Conservation (phyloP, 2,888 invertebrate species). For the Eulithis prunata region DNA sequence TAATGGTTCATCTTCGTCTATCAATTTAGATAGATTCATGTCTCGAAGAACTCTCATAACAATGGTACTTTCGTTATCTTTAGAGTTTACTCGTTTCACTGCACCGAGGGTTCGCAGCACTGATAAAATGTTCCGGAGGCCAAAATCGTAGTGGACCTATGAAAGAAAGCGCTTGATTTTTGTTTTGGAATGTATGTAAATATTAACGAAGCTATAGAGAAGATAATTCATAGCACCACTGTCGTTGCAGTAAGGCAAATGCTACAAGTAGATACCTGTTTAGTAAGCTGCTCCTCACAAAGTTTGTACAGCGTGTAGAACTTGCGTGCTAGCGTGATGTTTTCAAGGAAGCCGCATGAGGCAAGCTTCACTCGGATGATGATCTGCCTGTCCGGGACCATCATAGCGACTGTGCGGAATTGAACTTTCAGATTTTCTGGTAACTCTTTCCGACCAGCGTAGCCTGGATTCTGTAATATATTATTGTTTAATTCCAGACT, state of each 20-base stretch:
- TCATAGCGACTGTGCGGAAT: slow-evolving; percentile 99
- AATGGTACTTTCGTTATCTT: slow-evolving; percentile 97
- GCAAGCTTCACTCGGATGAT: slow-evolving; percentile 98
- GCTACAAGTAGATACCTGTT: slow-evolving; percentile 88
- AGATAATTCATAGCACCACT: no score
- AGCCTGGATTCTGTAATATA: slow-evolving; percentile 94
- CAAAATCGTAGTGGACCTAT: slow-evolving; percentile 98
- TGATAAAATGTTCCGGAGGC: slow-evolving; percentile 96
- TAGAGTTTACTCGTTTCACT: slow-evolving; percentile 94
- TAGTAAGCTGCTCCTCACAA: slow-evolving; percentile 98
- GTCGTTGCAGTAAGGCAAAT: no score
- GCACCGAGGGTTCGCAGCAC: slow-evolving; percentile 96
- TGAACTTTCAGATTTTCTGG: slow-evolving; percentile 99
- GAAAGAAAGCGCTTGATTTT: no score
- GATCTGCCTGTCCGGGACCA: slow-evolving; percentile 99
- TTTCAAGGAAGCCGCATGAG: slow-evolving; percentile 97
- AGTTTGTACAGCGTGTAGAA: slow-evolving; percentile 98
- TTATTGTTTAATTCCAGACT: no score
- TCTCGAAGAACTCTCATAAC: slow-evolving; percentile 98
- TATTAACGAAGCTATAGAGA: no score
- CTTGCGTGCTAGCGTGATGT: slow-evolving; percentile 96
- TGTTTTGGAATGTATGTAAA: no score
- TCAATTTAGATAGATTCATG: slow-evolving; percentile 98
- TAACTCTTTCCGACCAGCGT: slow-evolving; percentile 97
- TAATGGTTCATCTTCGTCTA: slow-evolving; percentile 98